Conservation (phyloP, 2,888 invertebrate genomes). For the Cosmia trapezina region DNA sequence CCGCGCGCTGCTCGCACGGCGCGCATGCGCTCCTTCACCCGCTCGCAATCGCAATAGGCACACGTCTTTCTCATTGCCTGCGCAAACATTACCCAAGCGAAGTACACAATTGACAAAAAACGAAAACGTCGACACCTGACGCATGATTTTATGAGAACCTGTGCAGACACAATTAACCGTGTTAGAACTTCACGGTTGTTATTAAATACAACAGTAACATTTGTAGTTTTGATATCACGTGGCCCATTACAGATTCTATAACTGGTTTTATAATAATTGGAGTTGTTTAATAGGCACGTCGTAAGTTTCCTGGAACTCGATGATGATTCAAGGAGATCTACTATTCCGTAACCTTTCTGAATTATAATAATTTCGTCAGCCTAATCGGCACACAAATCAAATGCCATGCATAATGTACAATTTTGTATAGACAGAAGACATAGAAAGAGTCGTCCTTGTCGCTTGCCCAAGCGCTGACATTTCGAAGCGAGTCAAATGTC, state of each 20-base stretch:
- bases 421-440: constrained; percentile 83
- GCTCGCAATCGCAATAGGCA: constrained; percentile 58
- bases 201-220: constrained; percentile 4
- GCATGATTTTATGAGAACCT: constrained; percentile 41
- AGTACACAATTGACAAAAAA: constrained; percentile 64
- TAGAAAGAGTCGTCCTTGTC: constrained; percentile 90
- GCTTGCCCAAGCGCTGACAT: constrained; percentile 89
- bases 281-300: constrained; percentile 68
- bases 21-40: constrained; percentile 66
- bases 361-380: constrained; percentile 86
- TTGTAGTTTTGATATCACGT: not conserved
- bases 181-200: constrained; percentile 3
- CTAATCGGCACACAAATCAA: constrained; percentile 83
- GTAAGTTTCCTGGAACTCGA: constrained; percentile 79
- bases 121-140: constrained; percentile 12
- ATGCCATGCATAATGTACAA: constrained; percentile 87
- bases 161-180: constrained; percentile 7
- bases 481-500: constrained; percentile 88
- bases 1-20: constrained; percentile 65
- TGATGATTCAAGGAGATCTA: constrained; percentile 86
- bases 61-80: constrained; percentile 69
- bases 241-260: constrained; percentile 30
- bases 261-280: constrained; percentile 59
- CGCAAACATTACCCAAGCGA: constrained; percentile 72
- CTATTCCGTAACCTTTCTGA: constrained; percentile 85